Percentiles rank a stretch among this genome's conserved stretches.
Evolutionary conservation across 2,888 invertebrate species (phyloP).

Genomic region (Ptychoptera contaminata): DNA sequence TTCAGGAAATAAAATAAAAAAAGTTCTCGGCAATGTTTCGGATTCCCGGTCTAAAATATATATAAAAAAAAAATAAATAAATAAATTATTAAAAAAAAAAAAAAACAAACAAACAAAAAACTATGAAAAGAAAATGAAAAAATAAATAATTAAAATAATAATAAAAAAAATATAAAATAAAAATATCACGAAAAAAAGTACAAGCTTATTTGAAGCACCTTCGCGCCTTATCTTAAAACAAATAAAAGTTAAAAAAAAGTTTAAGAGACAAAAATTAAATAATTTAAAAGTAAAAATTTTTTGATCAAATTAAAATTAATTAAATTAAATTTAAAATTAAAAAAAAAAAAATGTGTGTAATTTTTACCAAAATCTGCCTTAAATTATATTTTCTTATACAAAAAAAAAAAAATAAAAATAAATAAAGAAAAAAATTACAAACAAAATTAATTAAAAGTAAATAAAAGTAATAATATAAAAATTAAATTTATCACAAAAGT

Average conservation of each 20-base stretch:
- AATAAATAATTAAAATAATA: too few relatives aligned
- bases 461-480: slow-evolving; percentile 3
- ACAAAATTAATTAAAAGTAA: not conserved
- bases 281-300: slow-evolving; percentile 14
- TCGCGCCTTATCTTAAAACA: slow-evolving; percentile 50
- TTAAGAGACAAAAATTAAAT: slow-evolving; percentile 13
- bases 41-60: slow-evolving; percentile 38
- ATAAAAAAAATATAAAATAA: slow-evolving; percentile 20
- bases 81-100: slow-evolving; percentile 21
- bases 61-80: slow-evolving; percentile 7
- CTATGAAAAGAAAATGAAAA: slow-evolving; percentile 22
- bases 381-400: slow-evolving; percentile 44
- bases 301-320: slow-evolving; percentile 11
- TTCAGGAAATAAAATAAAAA: slow-evolving; percentile 12
- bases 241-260: slow-evolving; percentile 28
- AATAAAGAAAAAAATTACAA: slow-evolving; percentile 6
- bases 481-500: slow-evolving; percentile 6
- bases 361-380: slow-evolving; percentile 48
- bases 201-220: slow-evolving; percentile 59
- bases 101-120: slow-evolving; percentile 12
- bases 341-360: slow-evolving; percentile 36
- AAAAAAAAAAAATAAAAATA: slow-evolving; percentile 16
- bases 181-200: slow-evolving; percentile 50
- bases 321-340: slow-evolving; percentile 14
- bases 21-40: slow-evolving; percentile 33